Evolutionary conservation across 2,888 invertebrate species (phyloP), one percentile per base, ranked within the genome.

Genomic region (Caenorhabditis parvicauda): DNA sequence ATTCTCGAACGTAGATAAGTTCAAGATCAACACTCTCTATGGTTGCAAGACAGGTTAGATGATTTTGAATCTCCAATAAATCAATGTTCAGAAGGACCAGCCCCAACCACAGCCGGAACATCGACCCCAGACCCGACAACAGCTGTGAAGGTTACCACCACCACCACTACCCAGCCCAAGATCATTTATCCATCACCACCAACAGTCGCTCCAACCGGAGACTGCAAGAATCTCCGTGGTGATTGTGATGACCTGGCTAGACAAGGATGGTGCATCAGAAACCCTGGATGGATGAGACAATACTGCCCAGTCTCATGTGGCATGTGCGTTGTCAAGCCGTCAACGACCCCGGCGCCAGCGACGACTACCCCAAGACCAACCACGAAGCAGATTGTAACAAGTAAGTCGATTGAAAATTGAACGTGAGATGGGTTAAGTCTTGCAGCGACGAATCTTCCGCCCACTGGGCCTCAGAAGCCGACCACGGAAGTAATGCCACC

Each of bases 21-120:
- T 59, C 64, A 80, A 80, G 51, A 80, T 80, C 55, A 80, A 80
- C 59, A 71, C 64, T 25, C 64, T 79, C 5, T 80, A 80, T 54
- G 75, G 74, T 22, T 80, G 80, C 47, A n/a, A 47, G 19, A 47
- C 9, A 32, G 19, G 6, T 29, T n/a, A 32, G 12, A 28, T 9
- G 14, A 47, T 24, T 47, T 35, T 25, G 24, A 12, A n/a, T 35
- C n/a, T 22, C 14, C 2, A 53, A 25, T 6, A n/a, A 27, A 22
- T 46, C 21, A 21, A 41, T 24, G 51, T 59, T 19, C 35, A 63
- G 59, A 64, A 39, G 59, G 56, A 17, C 56, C 53, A 27, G 56
- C 56, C 22, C 56, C 59, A 38, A 52, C 59, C 3, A 64, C 56
- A 6, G 17, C 49, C 14, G 55, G 59, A 19, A 51, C 60, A 47